Base-by-base conservation (phyloP, 2,888 invertebrate genomes). In the Drosophila merina region DNA sequence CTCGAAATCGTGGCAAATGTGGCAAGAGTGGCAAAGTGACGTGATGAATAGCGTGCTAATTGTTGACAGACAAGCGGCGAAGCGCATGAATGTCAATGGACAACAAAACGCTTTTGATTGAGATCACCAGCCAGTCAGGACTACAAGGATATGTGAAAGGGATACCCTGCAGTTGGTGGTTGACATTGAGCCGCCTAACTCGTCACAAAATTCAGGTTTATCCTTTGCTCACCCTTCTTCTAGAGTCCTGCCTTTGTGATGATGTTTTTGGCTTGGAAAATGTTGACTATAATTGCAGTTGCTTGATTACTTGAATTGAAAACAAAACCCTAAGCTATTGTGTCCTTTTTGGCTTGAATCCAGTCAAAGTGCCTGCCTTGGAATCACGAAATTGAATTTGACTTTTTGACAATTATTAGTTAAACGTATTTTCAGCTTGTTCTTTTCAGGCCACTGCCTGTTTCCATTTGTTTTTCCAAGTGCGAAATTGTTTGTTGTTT, bases 11-110 rank as follows among this genome's bases (percentile, higher is more conserved):
- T 28, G 28, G 28, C 28, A 28, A 6, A 6, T 1, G 28, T 5
- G 28, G 28, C 28, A 28, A 28, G 2, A 57, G 67, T 70, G 72
- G 72, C 72, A 74, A 76, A 77, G 75, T 74, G 78, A 59, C 77
- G 77, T 89, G 90, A 90, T 90, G 89, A 90, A 90, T 90, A 90
- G 91, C 86, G 90, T 90, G 91, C 91, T 90, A 90, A 90, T 90
- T 90, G 90, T 79, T 89, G 89, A 89, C 88, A 90, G 88, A 82
- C 87, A 87, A 70, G 80, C 83, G 85, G 79, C 63, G 73, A 69
- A 69, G 77, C 71, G 79, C 73, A 81, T 86, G 81, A 82, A 84
- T 86, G 76, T 84, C 82, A 82, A 82, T 76, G 86, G 64, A 75
- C 74, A 86, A 78, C 86, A 86, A 82, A 82, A 63, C 54, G 69